phyloP scores from a whole-genome alignment of 1,140 invertebrate genomes.

The Drosophila malerkotliana region DNA sequence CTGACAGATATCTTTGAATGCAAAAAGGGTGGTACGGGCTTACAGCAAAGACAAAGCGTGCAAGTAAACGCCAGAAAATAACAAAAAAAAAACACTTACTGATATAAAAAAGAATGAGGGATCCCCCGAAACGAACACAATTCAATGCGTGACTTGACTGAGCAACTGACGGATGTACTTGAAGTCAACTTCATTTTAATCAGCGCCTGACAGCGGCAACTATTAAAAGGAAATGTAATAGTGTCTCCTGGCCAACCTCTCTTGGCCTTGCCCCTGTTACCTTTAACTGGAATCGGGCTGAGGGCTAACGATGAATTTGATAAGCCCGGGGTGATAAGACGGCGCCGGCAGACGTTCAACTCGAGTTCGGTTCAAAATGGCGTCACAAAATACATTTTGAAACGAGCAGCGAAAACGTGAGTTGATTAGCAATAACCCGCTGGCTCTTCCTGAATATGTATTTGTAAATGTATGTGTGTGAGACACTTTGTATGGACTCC shows the following conservation, averaged over 20 bases:
- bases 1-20: constrained; percentile 60
- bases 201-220: constrained; percentile 66
- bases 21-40: background rate
- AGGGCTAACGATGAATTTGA: constrained; percentile 65
- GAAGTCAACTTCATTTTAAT: constrained; percentile 75
- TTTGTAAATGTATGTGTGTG: constrained; percentile 7
- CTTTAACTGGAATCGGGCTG: constrained; percentile 24
- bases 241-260: constrained; percentile 27
- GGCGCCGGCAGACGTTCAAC: constrained; percentile 49
- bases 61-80: constrained; percentile 39
- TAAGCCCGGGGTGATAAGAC: constrained; percentile 72
- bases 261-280: constrained; percentile 2
- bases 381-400: constrained; percentile 80
- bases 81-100: constrained; percentile 17
- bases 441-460: constrained; percentile 30
- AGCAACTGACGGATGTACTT: constrained; percentile 70
- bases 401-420: constrained; percentile 81
- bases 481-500: constrained; percentile 2
- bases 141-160: constrained; percentile 74
- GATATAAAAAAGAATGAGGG: constrained; percentile 16
- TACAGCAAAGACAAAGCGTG: constrained; percentile 21
- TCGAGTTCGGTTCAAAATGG: constrained; percentile 69
- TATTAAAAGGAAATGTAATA: constrained; percentile 68
- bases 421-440: constrained; percentile 75
- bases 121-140: constrained; percentile 51